Evolutionary conservation across 2,797 vertebrate species (phyloP).

Genomic region (Mastacembelus armatus): DNA sequence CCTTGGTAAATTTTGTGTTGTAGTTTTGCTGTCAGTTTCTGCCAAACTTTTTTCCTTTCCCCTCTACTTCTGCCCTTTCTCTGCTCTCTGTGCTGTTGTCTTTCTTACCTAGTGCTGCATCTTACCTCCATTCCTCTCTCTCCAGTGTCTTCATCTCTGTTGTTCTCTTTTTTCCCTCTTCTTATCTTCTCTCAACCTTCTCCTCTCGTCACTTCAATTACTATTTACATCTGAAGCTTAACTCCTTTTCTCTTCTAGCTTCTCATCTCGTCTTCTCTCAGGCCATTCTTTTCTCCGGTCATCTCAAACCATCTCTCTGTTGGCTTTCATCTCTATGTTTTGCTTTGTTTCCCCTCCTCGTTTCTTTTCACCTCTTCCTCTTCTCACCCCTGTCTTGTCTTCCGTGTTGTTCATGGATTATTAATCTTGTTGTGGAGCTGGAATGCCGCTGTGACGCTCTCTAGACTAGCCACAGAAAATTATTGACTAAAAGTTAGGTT

Average conservation of each 20-base stretch:
- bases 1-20: no score
- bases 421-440: constrained; percentile 52
- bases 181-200: constrained; percentile 5
- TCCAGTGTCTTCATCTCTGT: neutral
- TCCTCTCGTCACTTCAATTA: constrained; percentile 4
- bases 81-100: no score
- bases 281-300: neutral
- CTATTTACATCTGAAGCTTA: no score
- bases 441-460: constrained; percentile 35
- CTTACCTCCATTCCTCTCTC: neutral
- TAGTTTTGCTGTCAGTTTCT: no score
- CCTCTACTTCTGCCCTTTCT: no score
- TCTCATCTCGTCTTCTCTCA: neutral
- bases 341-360: neutral
- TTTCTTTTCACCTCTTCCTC: neutral
- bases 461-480: constrained; percentile 33
- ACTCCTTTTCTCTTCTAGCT: constrained; percentile 11
- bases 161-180: constrained; percentile 8
- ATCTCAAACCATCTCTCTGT: neutral
- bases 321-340: neutral
- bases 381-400: constrained; percentile 31
- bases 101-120: neutral
- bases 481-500: constrained; percentile 57
- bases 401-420: constrained; percentile 54
- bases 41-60: no score